A percentile compares a stretch with the other conserved stretches of the same genome.
Evolutionary conservation across 1,140 invertebrate species (phyloP).

Genomic region (Drosophila repleta): DNA sequence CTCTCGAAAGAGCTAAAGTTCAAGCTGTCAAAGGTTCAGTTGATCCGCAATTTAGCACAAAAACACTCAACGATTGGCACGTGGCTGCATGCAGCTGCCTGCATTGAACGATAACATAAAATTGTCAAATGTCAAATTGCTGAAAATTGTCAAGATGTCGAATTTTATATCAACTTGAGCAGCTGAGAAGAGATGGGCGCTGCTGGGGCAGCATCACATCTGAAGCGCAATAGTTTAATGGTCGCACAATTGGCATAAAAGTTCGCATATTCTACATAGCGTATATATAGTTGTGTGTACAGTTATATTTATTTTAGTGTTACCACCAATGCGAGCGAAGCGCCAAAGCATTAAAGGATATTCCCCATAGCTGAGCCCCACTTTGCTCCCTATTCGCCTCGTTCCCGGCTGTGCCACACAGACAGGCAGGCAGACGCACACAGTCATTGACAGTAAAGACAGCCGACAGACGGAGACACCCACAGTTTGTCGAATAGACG

Average conservation of each 20-base stretch:
- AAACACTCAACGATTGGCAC: conserved; percentile 24
- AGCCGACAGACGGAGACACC: neutral
- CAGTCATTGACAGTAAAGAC: neutral
- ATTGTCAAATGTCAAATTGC: conserved; percentile 46
- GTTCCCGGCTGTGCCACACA: conserved; percentile 9
- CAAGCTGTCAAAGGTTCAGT: conserved; percentile 1
- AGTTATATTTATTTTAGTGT: conserved; percentile 11
- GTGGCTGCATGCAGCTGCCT: conserved; percentile 25
- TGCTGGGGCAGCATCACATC: neutral
- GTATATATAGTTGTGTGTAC: neutral
- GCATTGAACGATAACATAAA: conserved; percentile 46
- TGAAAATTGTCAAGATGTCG: conserved; percentile 35
- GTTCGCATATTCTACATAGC: conserved; percentile 59
- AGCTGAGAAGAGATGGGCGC: neutral
- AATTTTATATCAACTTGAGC: conserved; percentile 27
- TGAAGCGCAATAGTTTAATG: conserved; percentile 68
- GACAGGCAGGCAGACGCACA: conserved; percentile 20
- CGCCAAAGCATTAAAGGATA: conserved; percentile 40
- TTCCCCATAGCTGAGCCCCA: conserved; percentile 30
- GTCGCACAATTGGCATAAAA: conserved; percentile 66
- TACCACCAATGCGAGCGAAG: conserved; percentile 4
- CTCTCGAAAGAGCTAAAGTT: neutral
- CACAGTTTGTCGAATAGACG: conserved; percentile 9
- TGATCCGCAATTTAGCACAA: neutral
- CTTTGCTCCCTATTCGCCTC: conserved; percentile 35